Evolutionary conservation across 2,797 vertebrate species (phyloP).

Genomic region (Jordanella pulchra): DNA sequence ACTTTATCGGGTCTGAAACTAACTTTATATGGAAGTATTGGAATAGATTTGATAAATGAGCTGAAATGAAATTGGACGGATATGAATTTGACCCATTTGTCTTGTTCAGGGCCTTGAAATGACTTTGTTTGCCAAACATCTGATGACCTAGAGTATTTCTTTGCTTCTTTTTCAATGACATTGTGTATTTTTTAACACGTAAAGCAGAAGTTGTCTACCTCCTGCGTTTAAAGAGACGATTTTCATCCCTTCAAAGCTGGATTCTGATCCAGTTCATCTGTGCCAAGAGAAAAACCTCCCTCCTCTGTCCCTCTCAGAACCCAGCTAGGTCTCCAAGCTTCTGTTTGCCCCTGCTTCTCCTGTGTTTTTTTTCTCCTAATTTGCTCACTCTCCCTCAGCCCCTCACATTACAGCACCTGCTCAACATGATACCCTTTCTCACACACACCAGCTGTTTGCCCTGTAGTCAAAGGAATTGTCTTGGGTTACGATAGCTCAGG

Average conservation of each 20-base stretch:
- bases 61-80: background rate
- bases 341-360: slow-evolving; percentile 29
- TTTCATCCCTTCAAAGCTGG: background rate
- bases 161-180: background rate
- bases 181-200: background rate
- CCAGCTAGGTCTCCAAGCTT: slow-evolving; percentile 29
- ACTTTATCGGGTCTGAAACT: background rate
- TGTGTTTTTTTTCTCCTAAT: slow-evolving; percentile 31
- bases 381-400: slow-evolving; percentile 25
- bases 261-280: slow-evolving; percentile 13
- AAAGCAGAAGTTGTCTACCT: background rate
- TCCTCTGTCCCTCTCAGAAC: background rate
- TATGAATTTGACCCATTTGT: background rate
- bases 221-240: background rate
- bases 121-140: background rate
- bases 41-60: background rate
- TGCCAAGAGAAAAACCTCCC: background rate
- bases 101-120: background rate
- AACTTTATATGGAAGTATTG: background rate
- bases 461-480: slow-evolving; percentile 30
- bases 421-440: slow-evolving; percentile 36
- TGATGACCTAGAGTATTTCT: background rate
- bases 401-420: slow-evolving; percentile 47
- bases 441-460: slow-evolving; percentile 57
- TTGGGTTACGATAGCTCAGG: slow-evolving; percentile 29